These are phyloP conservation scores for Oplegnathus fasciatus DNA, from an alignment of 2,113 vertebrate species.

Conservation along the genomic window DNA sequence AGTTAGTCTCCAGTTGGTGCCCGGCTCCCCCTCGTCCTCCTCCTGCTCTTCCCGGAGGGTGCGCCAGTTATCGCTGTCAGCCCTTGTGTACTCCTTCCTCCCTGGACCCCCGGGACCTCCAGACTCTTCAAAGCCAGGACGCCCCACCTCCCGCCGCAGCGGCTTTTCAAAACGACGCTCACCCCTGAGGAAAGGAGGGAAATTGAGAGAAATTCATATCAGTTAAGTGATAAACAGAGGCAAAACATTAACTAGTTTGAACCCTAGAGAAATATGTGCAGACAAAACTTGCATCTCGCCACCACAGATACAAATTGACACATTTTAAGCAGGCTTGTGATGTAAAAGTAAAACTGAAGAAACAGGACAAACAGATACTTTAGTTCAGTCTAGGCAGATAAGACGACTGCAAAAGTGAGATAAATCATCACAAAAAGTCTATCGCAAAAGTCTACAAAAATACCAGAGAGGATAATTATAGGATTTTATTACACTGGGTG, in stretches of 20 bases:
- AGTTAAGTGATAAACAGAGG: conserved; percentile 4
- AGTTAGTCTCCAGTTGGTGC: conserved; percentile 86
- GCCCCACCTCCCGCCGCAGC: conserved; percentile 87
- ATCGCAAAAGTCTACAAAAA: conserved; percentile 16
- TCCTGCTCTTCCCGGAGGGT: conserved; percentile 91
- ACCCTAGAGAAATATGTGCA: not conserved
- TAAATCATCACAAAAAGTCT: not conserved
- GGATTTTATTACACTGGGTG: conserved; percentile 9
- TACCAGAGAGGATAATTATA: conserved; percentile 3
- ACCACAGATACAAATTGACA: not conserved
- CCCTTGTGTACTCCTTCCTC: conserved; percentile 91
- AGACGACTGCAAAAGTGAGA: not conserved
- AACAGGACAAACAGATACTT: not conserved
- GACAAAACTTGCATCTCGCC: not conserved
- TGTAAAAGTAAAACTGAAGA: not conserved
- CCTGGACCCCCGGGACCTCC: conserved; percentile 66
- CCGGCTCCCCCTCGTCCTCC: conserved; percentile 86
- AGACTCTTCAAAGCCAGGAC: conserved; percentile 90
- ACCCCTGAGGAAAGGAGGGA: conserved; percentile 80
- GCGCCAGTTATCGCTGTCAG: conserved; percentile 95
- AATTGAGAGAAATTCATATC: conserved; percentile 21
- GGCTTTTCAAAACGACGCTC: conserved; percentile 93
- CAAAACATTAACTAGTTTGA: not conserved
- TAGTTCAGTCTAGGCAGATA: not conserved
- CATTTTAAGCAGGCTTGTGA: not conserved